Evolutionary conservation across 2,113 vertebrate genomes (phyloP).

Genomic region (Oceanites oceanicus): DNA sequence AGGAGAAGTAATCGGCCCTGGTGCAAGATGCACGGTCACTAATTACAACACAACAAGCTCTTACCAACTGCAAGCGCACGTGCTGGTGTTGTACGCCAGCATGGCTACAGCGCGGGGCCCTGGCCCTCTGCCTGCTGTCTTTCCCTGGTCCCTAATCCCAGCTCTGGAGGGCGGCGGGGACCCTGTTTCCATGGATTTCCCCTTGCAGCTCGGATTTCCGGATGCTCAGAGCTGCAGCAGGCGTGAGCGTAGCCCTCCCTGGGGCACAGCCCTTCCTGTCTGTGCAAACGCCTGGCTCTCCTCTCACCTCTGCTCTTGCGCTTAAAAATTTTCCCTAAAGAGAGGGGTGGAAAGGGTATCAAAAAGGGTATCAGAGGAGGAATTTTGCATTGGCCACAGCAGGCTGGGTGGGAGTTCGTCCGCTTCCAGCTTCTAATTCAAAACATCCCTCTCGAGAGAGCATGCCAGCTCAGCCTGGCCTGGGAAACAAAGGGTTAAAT

Average conservation of each 20-base stretch:
- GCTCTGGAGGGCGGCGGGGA: neutral
- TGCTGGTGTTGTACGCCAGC: neutral
- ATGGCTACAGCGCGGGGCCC: neutral
- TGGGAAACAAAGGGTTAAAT: conserved; percentile 38
- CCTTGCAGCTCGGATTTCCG: conserved; percentile 28
- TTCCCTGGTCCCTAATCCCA: neutral
- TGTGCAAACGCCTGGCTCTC: neutral
- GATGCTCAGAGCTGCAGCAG: neutral
- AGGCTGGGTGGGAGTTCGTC: neutral
- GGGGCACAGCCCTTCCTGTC: conserved; percentile 4
- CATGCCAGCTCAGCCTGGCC: neutral
- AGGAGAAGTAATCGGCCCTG: conserved; percentile 52
- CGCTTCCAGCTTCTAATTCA: neutral
- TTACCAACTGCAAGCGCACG: conserved; percentile 9
- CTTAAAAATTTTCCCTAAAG: neutral
- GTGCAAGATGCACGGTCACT: conserved; percentile 48
- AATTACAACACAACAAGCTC: conserved; percentile 50
- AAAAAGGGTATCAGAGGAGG: neutral
- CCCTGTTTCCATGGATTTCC: conserved; percentile 47
- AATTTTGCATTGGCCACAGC: neutral
- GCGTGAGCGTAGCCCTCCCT: neutral
- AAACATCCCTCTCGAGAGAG: neutral
- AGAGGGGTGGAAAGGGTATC: neutral
- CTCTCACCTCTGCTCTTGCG: neutral
- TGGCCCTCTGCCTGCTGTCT: neutral